Evolutionary conservation across 2,797 vertebrate genomes (phyloP).

Genomic region (Poeciliopsis gracilis): DNA sequence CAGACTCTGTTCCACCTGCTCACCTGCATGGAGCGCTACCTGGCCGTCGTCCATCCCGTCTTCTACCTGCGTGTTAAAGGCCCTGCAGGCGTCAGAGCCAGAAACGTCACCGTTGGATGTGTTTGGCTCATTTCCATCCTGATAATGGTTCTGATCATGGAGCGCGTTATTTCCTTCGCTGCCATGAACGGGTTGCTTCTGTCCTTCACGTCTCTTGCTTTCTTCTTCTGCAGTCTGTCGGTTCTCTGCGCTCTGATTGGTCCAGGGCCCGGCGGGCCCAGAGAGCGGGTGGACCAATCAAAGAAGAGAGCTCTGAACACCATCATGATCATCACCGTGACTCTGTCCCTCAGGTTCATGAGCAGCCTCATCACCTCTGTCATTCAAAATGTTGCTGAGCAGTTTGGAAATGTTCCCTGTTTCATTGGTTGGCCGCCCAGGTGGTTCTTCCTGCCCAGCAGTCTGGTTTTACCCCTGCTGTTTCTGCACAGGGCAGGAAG

Average conservation of each 20-base stretch:
- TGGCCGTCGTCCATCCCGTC: background rate
- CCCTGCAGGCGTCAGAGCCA: background rate
- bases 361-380: background rate
- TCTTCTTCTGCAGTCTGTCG: conserved; percentile 27
- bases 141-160: background rate
- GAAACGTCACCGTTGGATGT: conserved; percentile 5
- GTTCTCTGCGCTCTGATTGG: conserved; percentile 26
- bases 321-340: background rate
- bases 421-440: rapidly evolving
- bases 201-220: background rate
- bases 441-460: conserved; percentile 21
- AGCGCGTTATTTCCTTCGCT: rapidly evolving
- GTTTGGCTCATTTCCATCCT: conserved; percentile 18
- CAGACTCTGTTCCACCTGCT: background rate
- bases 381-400: rapidly evolving
- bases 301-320: conserved; percentile 32
- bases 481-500: background rate
- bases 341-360: conserved; percentile 2
- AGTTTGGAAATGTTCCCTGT: rapidly evolving
- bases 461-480: conserved; percentile 13
- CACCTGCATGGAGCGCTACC: too few species aligned
- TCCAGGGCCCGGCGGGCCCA: conserved; percentile 20
- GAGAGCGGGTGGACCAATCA: conserved; percentile 5
- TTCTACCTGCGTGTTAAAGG: background rate
- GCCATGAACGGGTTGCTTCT: background rate